Percentiles rank a stretch among this genome's conserved stretches.
phyloP scores from a whole-genome alignment of 1,140 invertebrate genomes.

The Sycophila sp. region DNA sequence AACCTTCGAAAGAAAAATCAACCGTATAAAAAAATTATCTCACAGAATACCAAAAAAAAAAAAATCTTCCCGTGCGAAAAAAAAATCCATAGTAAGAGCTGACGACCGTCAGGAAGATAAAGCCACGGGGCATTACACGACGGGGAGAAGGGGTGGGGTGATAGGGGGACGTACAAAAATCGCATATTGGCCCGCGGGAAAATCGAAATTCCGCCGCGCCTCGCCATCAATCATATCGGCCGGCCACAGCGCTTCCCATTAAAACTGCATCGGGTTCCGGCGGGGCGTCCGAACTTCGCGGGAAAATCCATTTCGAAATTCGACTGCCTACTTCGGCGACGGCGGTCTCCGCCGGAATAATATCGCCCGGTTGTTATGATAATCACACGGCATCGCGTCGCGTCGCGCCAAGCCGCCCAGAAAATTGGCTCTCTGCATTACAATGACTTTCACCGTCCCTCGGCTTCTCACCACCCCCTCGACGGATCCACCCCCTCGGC shows the following conservation, averaged over 20 bases:
- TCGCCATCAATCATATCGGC: conserved; percentile 62
- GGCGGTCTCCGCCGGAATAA: conserved; percentile 58
- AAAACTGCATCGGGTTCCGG: conserved; percentile 61
- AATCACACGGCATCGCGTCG: conserved; percentile 64
- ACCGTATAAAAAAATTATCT: too few relatives aligned
- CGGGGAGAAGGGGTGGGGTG: too few relatives aligned
- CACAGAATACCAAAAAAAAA: too few relatives aligned
- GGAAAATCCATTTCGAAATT: conserved; percentile 60
- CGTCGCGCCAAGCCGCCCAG: conserved; percentile 66
- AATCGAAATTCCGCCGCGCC: conserved; percentile 35
- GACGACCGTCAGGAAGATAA: too few relatives aligned
- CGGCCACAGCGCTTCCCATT: conserved; percentile 58
- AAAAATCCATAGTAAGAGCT: too few relatives aligned
- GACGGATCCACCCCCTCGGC: background rate
- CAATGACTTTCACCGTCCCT: conserved; percentile 58
- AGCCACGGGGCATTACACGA: background rate
- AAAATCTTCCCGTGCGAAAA: too few relatives aligned
- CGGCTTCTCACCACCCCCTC: background rate
- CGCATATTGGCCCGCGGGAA: background rate
- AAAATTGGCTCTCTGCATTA: conserved; percentile 69
- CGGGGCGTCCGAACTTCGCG: conserved; percentile 33
- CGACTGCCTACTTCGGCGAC: conserved; percentile 20
- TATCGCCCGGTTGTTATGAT: conserved; percentile 67
- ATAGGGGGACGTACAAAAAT: background rate
- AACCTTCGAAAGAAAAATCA: too few relatives aligned